Evolutionary conservation across 2,888 invertebrate genomes (phyloP).

Genomic region (Lepidocyrtoides sp.): DNA sequence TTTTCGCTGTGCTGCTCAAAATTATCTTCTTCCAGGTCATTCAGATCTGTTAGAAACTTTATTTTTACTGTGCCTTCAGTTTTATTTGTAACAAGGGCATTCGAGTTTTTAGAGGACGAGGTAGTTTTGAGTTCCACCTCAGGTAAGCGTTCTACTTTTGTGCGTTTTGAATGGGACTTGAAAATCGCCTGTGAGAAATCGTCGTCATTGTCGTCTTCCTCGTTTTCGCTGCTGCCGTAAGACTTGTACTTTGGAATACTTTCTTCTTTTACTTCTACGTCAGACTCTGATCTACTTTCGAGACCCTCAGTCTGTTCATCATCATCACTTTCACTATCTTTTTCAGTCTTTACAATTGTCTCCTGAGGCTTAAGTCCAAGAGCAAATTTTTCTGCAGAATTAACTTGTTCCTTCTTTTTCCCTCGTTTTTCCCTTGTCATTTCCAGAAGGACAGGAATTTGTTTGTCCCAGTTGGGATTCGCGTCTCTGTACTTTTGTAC

Average conservation of each 20-base stretch:
- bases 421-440: constrained; percentile 77
- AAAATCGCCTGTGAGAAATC: no score
- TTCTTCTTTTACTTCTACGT: not conserved
- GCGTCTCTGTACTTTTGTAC: constrained; percentile 80
- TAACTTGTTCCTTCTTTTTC: constrained; percentile 39
- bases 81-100: constrained; percentile 62
- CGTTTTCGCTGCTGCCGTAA: not conserved
- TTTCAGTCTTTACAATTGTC: not conserved
- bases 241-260: not conserved
- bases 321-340: not conserved
- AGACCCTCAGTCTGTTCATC: not conserved
- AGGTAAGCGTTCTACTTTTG: not conserved
- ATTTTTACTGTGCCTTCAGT: constrained; percentile 82
- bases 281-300: not conserved
- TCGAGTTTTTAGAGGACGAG: not conserved
- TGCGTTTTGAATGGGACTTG: not conserved
- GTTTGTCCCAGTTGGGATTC: constrained; percentile 84
- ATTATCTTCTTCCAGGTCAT: constrained; percentile 78
- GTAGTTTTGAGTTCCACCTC: not conserved
- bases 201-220: no score
- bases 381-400: not conserved
- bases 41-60: constrained; percentile 81
- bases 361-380: not conserved
- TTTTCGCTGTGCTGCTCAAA: not conserved
- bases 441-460: constrained; percentile 83